These are phyloP conservation scores for Psettodes erumei DNA, from an alignment of 2,113 vertebrate genomes.

Conservation along the genomic window DNA sequence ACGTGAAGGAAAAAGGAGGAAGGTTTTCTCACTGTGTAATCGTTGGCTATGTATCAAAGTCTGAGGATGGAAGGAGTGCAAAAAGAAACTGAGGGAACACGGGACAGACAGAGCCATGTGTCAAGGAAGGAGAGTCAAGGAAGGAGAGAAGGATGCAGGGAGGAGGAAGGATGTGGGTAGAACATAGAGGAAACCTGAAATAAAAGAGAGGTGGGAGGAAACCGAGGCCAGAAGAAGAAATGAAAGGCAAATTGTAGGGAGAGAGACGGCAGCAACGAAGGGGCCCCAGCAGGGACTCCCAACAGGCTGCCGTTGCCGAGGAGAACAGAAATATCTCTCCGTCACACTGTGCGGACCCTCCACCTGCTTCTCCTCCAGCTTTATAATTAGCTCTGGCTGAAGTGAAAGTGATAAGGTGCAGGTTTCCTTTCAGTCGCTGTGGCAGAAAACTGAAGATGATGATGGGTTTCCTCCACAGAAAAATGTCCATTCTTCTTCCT, in stretches of 20 bases:
- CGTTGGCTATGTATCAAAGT: neutral
- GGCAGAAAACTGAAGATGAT: neutral
- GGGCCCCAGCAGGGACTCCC: constrained; percentile 39
- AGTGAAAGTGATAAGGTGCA: constrained; percentile 18
- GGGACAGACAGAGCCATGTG: neutral
- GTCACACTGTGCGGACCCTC: constrained; percentile 35
- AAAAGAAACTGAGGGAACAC: neutral
- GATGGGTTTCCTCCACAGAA: neutral
- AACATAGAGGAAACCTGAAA: constrained; percentile 10
- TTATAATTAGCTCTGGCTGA: constrained; percentile 44
- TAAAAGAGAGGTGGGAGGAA: constrained; percentile 30
- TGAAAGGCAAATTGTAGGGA: constrained; percentile 10
- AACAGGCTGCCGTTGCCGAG: constrained; percentile 43
- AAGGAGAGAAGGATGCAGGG: neutral
- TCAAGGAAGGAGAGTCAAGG: constrained; percentile 8
- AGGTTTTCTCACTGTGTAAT: neutral
- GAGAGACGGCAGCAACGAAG: constrained; percentile 7
- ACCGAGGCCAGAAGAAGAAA: constrained; percentile 18
- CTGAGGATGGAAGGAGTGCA: neutral
- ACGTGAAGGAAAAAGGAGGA: neutral
- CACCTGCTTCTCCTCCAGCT: constrained; percentile 39
- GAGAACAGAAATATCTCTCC: constrained; percentile 43
- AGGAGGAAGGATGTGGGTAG: constrained; percentile 23
- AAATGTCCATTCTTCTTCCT: no score
- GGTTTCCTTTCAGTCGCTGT: neutral